Conservation (phyloP, 2,888 invertebrate species). For the Cataglyphis altisquamis region DNA sequence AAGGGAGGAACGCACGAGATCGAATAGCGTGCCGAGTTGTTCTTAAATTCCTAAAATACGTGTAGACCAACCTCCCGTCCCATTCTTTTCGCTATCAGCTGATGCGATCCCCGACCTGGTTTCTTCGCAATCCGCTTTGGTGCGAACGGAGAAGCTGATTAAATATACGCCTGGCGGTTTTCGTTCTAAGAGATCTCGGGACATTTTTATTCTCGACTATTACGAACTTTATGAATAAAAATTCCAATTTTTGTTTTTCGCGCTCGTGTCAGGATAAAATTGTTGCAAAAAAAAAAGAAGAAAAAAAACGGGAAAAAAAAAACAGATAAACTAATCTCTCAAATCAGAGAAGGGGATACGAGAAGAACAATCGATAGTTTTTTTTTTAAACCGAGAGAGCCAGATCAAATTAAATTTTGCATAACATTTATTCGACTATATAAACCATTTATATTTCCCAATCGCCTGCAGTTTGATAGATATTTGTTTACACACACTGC, state of each 20-base stretch:
- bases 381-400: background rate
- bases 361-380: constrained; percentile 6
- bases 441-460: constrained; percentile 1
- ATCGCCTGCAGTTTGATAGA: constrained; percentile 9
- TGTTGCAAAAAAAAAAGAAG: background rate
- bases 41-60: constrained; percentile 36
- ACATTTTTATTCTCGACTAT: background rate
- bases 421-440: background rate
- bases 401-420: constrained; percentile 4
- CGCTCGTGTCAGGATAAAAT: background rate
- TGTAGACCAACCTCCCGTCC: constrained; percentile 1
- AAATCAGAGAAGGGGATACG: background rate
- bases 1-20: background rate
- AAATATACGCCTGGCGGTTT: constrained; percentile 38
- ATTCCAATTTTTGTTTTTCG: background rate
- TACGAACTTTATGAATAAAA: background rate
- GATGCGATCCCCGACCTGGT: constrained; percentile 50
- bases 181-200: background rate
- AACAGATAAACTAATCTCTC: background rate
- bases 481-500: background rate
- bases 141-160: constrained; percentile 41
- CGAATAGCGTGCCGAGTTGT: background rate
- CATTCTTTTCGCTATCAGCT: constrained; percentile 31
- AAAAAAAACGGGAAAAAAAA: background rate
- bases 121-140: constrained; percentile 45